phyloP scores from a whole-genome alignment of 2,797 vertebrate species.

The Taenioides sp. region DNA sequence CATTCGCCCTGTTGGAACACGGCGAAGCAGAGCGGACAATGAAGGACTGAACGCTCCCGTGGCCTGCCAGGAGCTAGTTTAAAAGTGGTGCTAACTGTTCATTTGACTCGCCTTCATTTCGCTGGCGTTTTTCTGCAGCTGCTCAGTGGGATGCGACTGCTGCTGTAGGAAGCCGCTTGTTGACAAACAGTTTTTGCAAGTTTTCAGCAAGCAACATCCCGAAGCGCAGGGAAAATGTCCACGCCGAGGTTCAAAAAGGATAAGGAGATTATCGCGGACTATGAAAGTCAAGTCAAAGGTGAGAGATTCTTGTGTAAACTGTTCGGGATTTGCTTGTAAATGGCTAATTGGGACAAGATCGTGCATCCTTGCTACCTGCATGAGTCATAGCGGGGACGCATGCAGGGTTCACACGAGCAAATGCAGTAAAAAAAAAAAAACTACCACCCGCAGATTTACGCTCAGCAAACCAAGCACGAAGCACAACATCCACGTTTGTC shows the following conservation, averaged over 20 bases:
- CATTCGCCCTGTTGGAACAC: slow-evolving; percentile 38
- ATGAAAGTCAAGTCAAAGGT: slow-evolving; percentile 99
- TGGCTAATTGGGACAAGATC: slow-evolving; percentile 20
- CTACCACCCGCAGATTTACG: background rate
- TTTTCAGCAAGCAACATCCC: slow-evolving; percentile 40
- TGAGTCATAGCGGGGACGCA: slow-evolving; percentile 29
- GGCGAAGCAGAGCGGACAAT: slow-evolving; percentile 45
- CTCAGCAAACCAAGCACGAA: background rate
- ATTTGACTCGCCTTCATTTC: background rate
- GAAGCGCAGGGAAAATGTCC: slow-evolving; percentile 83
- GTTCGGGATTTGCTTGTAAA: slow-evolving; percentile 8
- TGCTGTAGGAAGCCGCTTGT: slow-evolving; percentile 61
- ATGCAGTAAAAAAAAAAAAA: slow-evolving; percentile 17
- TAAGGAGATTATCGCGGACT: slow-evolving; percentile 97
- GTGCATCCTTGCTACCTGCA: slow-evolving; percentile 33
- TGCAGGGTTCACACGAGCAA: background rate
- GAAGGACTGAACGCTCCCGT: slow-evolving; percentile 37
- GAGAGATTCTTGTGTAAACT: slow-evolving; percentile 35
- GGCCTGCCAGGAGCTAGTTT: slow-evolving; percentile 12
- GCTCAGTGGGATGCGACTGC: slow-evolving; percentile 58
- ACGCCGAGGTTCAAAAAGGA: slow-evolving; percentile 95
- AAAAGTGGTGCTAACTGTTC: slow-evolving; percentile 16
- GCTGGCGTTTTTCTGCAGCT: background rate
- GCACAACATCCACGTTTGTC: background rate
- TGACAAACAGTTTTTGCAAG: slow-evolving; percentile 59